A percentile compares a stretch with the other conserved stretches of the same genome.
Conservation (phyloP, 2,797 vertebrate genomes). For the Danionella dracula region DNA sequence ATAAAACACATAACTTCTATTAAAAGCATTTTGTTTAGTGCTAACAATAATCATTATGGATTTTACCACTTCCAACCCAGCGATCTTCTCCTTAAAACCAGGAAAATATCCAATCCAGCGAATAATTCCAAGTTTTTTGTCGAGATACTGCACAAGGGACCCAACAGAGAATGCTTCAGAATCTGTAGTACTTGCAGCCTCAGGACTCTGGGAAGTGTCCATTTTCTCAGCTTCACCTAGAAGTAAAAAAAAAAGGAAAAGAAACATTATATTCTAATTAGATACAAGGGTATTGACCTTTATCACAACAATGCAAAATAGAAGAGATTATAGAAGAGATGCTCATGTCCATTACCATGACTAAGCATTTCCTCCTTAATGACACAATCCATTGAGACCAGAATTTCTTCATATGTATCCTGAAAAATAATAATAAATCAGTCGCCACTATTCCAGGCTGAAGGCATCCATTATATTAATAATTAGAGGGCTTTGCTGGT, state of each 20-base stretch:
- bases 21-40: no score
- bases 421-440: constrained; percentile 43
- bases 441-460: no score
- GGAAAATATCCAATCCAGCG: constrained; percentile 77
- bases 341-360: constrained; percentile 54
- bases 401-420: constrained; percentile 63
- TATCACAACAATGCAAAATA: neutral
- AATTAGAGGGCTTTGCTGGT: no score
- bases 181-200: neutral
- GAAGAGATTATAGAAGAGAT: no score
- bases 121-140: constrained; percentile 65
- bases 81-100: constrained; percentile 52
- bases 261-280: no score
- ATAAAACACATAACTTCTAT: no score
- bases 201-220: constrained; percentile 6
- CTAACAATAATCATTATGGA: no score
- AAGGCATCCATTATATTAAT: no score
- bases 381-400: constrained; percentile 61
- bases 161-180: constrained; percentile 54
- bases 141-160: constrained; percentile 71
- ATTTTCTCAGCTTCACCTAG: constrained; percentile 41
- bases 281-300: no score
- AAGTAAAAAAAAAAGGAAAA: neutral
- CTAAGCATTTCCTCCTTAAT: constrained; percentile 64
- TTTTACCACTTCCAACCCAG: constrained; percentile 84